Evolutionary conservation across 2,797 vertebrate species (phyloP), one percentile per base, ranked within the genome.

Genomic region (Buceros bicornis): DNA sequence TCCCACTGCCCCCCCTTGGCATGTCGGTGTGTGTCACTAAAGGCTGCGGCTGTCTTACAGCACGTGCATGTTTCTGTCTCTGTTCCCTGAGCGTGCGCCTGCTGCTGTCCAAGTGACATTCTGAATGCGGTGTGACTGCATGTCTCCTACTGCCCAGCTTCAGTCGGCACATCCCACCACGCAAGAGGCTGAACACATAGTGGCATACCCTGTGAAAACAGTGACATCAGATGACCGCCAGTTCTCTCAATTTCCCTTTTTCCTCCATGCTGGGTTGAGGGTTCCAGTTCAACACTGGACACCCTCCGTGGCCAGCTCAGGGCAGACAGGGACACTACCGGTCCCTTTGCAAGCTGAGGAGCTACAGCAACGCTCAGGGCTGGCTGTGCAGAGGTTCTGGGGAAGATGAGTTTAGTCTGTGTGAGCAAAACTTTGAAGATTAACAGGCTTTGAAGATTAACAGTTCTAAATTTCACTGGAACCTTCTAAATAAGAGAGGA

Each of bases 101-200:
- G 79, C 89, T 11, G 0, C 2, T 78, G 57, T 87, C 82, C 10
- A 12, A 40, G 37, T 12, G 37, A 40, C 37, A 17, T 69, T 85
- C 48, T 43, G 51, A 64, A 8, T 48, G 21, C 20, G 7, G 5
- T 53, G 29, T 88, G 74, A n/a, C 58, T 54, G 6, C 60, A 1
- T 65, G 50, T 85, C 33, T 87, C 48, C 51, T 50, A 16, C 16
- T 60, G 72, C 47, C 67, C 18, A 1, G 53, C 72, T 29, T 61
- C 78, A 78, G 43, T 92, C 65, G 82, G 84, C 87, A 78, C 76
- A 94, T 93, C 92, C 83, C 81, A 93, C 81, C 77, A 87, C 66
- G 69, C 13, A 64, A 87, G 85, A 90, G 57, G 35, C 29, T 45
- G 65, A 69, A 81, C 83, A 56, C 11, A 12, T 2, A 73, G 51